Evolutionary conservation across 2,113 vertebrate genomes (phyloP), one percentile per base, ranked within the genome.

Genomic region (Elephas maximus): DNA sequence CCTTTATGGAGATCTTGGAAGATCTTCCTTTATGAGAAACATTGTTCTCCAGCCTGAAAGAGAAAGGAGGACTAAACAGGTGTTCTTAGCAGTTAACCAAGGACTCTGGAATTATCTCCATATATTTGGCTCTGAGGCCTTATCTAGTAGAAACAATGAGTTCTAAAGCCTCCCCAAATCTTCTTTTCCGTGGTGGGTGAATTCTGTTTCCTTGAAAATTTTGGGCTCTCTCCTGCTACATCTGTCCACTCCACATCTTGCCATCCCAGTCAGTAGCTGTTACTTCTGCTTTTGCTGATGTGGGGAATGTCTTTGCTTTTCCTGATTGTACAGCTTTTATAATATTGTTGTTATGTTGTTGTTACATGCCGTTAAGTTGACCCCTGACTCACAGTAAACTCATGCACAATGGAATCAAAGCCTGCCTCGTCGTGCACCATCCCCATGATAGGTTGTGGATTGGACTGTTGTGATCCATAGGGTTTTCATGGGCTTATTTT

Each of bases 191-290:
- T 44, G 24, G 65, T 14, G 9, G 48, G 17, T 83, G 78, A 41
- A 51, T 91, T 93, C 71, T 96, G 83, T 88, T 48, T 86, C 92
- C 57, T 82, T 67, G 28, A 69, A 48, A 28, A 37, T 62, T 62
- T 53, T 76, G 23, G 76, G 26, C 33, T 91, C 60, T 73, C 6
- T 11, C 26, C 5, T 23, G 8, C 37, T 37, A 1, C 1, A 0
- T n/a, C 24, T 71, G 30, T 30, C 33, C 62, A n/a, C 45, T 44
- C 23, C 10, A 12, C 4, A 2, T 18, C 74, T n/a, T 45, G 8
- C 30, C 86, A 11, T 62, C 28, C 37, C 1, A 21, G 15, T 23
- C 48, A 80, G 30, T 48, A 73, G 60, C 23, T 93, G 14, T 53
- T 77, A 21, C 17, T 91, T 76, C 65, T 44, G 30, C 28, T 87